A percentile compares a stretch with the other conserved stretches of the same genome.
These are phyloP conservation scores for Clarias pachynema DNA, from an alignment of 2,797 vertebrate genomes.

Conservation along the genomic window DNA sequence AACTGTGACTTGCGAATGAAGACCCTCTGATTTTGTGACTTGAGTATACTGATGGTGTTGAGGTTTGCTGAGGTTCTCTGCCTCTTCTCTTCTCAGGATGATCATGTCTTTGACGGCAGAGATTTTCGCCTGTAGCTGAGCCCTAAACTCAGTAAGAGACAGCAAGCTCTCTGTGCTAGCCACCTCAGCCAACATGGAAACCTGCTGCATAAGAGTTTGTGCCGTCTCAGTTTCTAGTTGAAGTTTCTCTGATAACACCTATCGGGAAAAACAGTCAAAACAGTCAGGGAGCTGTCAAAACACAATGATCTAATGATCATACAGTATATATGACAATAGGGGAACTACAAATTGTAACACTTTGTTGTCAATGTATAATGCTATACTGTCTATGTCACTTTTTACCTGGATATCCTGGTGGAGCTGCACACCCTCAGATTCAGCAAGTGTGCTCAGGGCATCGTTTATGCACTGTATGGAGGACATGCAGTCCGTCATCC, in stretches of 20 bases:
- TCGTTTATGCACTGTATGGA: conserved; percentile 62
- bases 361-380: neutral
- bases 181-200: conserved; percentile 68
- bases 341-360: no score
- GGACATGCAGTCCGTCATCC: conserved; percentile 61
- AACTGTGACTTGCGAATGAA: neutral
- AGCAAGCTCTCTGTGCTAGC: conserved; percentile 69
- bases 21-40: neutral
- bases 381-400: neutral
- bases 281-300: neutral
- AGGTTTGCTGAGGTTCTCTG: conserved; percentile 2
- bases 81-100: conserved; percentile 76
- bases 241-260: conserved; percentile 81
- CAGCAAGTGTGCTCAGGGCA: conserved; percentile 56
- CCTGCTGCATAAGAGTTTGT: conserved; percentile 76
- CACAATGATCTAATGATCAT: neutral
- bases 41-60: conserved; percentile 8
- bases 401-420: conserved; percentile 65
- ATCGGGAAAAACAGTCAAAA: neutral
- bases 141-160: conserved; percentile 70
- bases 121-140: conserved; percentile 68
- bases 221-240: conserved; percentile 77
- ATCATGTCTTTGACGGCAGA: conserved; percentile 76
- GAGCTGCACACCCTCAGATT: conserved; percentile 51
- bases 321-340: no score